Percentiles rank a stretch among this genome's conserved stretches.
Conservation (phyloP, 2,888 invertebrate species). For the Polyploca ridens region DNA sequence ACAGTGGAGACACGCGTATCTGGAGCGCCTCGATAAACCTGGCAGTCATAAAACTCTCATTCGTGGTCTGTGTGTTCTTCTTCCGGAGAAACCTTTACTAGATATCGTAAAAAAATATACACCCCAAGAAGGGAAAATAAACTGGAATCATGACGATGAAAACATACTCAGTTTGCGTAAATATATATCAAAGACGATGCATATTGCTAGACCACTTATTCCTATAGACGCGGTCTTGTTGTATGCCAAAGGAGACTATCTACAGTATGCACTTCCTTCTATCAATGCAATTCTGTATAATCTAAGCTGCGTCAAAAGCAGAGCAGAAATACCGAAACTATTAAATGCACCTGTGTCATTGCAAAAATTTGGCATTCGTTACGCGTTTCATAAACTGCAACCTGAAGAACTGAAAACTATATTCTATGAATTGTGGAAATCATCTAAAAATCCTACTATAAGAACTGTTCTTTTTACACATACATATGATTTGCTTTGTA, state of each 20-base stretch:
- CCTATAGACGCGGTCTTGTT: conserved; percentile 52
- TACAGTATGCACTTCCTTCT: conserved; percentile 65
- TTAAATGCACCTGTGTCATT: conserved; percentile 61
- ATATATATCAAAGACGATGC: conserved; percentile 66
- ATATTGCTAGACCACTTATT: conserved; percentile 62
- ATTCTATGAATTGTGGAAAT: conserved; percentile 56
- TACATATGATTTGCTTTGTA: conserved; percentile 51
- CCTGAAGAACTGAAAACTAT: conserved; percentile 45
- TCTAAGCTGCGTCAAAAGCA: conserved; percentile 31
- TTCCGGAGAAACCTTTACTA: conserved; percentile 44
- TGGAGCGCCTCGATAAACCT: conserved; percentile 39
- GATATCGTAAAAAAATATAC: conserved; percentile 56
- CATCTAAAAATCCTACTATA: conserved; percentile 60
- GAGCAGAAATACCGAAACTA: conserved; percentile 49
- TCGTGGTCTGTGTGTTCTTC: conserved; percentile 53
- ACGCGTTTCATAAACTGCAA: conserved; percentile 55
- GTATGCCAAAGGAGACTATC: conserved; percentile 68
- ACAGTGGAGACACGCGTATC: conserved; percentile 49
- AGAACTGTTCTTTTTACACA: conserved; percentile 60
- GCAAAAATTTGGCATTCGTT: conserved; percentile 67
- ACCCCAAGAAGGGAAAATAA: conserved; percentile 57
- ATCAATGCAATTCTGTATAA: conserved; percentile 63
- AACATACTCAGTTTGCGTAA: conserved; percentile 55
- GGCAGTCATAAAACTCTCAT: conserved; percentile 51
- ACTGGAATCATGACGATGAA: conserved; percentile 58